Conservation (phyloP, 2,113 vertebrate genomes). For the Scolopax mira region DNA sequence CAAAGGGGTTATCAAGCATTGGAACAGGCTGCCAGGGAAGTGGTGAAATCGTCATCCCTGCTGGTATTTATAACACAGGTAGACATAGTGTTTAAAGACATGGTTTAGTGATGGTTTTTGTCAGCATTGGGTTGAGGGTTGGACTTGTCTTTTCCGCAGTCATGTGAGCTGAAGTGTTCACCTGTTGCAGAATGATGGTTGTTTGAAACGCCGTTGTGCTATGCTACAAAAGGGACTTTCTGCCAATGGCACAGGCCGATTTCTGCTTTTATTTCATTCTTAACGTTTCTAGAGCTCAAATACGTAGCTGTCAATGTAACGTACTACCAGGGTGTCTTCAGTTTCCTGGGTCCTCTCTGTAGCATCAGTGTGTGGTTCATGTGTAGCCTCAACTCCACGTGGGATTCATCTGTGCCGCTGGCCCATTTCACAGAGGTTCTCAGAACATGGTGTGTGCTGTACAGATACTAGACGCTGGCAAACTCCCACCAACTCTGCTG, state of each 20-base stretch:
- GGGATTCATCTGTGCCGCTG: not conserved
- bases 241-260: not conserved
- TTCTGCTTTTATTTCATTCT: not conserved
- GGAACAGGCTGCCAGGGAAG: too few relatives aligned
- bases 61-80: too few relatives aligned
- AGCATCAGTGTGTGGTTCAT: not conserved
- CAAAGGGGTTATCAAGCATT: too few relatives aligned
- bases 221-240: not conserved
- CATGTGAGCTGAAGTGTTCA: not conserved
- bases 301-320: not conserved
- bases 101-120: too few relatives aligned
- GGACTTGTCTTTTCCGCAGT: not conserved
- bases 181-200: not conserved
- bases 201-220: not conserved
- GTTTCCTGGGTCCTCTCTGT: not conserved
- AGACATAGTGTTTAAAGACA: too few relatives aligned
- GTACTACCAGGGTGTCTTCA: not conserved
- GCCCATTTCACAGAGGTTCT: not conserved
- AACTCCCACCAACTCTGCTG: not conserved
- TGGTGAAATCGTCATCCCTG: too few relatives aligned
- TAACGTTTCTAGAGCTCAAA: not conserved
- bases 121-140: too few relatives aligned
- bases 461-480: not conserved
- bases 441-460: not conserved
- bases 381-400: not conserved